Evolutionary conservation across 1,140 invertebrate genomes (phyloP).

Genomic region (Ceratosolen solmsi): DNA sequence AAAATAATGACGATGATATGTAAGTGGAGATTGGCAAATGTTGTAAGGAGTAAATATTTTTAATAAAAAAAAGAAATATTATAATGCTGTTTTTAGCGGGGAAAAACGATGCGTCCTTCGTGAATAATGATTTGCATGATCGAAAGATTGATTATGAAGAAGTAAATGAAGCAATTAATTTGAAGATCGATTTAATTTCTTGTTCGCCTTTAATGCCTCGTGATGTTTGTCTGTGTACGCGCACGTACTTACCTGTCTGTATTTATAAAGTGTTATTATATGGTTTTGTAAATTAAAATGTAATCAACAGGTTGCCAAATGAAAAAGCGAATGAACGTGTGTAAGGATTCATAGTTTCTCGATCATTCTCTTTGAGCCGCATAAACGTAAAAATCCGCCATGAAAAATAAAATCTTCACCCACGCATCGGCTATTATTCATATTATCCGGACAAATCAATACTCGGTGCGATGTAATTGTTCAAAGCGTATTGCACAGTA

Average conservation of each 20-base stretch:
- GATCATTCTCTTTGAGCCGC: background rate
- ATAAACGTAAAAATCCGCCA: background rate
- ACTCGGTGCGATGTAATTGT: too few species aligned
- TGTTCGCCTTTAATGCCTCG: background rate
- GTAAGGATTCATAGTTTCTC: background rate
- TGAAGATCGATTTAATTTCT: conserved; percentile 13
- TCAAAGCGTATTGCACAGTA: too few species aligned
- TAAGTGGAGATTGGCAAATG: background rate
- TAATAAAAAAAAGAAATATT: background rate
- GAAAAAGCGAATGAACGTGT: too few species aligned
- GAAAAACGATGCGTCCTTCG: background rate
- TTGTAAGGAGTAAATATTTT: conserved; percentile 27
- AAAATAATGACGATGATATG: conserved; percentile 26
- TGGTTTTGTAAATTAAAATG: background rate
- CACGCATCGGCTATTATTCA: too few species aligned
- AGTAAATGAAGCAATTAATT: conserved; percentile 27
- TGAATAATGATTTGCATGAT: conserved; percentile 20
- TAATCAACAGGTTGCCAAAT: background rate
- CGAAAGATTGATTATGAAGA: background rate
- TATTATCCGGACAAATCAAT: too few species aligned
- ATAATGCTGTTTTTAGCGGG: background rate
- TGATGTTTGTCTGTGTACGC: background rate
- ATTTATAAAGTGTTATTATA: background rate
- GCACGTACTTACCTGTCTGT: background rate
- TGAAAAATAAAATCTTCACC: background rate